Base-by-base conservation (phyloP, 2,888 invertebrate genomes). In the Callosobruchus maculatus region DNA sequence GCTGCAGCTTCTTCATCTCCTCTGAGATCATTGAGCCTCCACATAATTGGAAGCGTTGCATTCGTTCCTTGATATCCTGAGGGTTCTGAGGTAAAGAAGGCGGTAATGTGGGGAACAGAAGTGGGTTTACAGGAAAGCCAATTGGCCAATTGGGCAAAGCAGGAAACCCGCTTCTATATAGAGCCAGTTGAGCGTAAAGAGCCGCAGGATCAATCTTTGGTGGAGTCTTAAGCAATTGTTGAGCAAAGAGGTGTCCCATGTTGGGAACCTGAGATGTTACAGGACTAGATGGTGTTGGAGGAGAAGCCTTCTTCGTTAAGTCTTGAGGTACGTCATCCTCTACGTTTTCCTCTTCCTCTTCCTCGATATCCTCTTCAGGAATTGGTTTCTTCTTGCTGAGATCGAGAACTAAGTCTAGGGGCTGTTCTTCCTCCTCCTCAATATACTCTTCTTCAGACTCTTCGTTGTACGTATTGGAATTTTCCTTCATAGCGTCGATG, bases 321-420 rank as follows among this genome's bases (percentile, higher is more conserved):
- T 88, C 88, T 80, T 91, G 88, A 0, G 90, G 88, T 70, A 80
- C 66, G 2, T 71, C 71, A n/a, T 49, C 67, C 74, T 83, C 80
- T 73, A 81, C 75, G 5, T 77, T 74, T 72, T 75, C 80, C 78
- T 82, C 80, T 31, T 77, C 78, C 2, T 73, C 73, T 22, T 79
- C 81, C 75, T 83, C 83, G 0, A 81, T 78, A 9, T 82, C 80
- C 0, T 82, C 81, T n/a, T 81, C 81, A 9, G 76, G 71, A 22
- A 22, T n/a, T 5, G 31, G 21, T 79, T 84, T 91, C 86, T 95
- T 95, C 84, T 94, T 94, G 84, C 95, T 95, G 77, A 96, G 90
- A 87, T 96, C 96, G 70, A 96, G 88, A 3, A 93, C 95, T 22
- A 90, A 76, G 78, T 86, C 85, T 76, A 86, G 83, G 0, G 86